Evolutionary conservation across 2,113 vertebrate genomes (phyloP), one percentile per base, ranked within the genome.

Genomic region (Mionectes macconnelli): DNA sequence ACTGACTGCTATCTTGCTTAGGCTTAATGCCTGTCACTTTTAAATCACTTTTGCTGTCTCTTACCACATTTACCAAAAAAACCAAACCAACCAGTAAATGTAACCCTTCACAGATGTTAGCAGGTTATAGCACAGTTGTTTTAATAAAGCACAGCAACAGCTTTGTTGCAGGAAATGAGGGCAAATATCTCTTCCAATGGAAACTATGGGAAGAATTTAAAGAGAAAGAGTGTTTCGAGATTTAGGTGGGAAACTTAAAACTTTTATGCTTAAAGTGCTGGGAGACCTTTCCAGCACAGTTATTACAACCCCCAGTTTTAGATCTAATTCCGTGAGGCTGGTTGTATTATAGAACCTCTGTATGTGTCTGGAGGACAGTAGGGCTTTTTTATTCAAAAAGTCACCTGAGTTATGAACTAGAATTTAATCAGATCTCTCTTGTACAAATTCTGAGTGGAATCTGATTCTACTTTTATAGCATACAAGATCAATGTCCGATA

Each of bases 131-230:
- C 49, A 45, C 24, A 59, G 42, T 77, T 90, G n/a, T 92, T 90
- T 92, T 78, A 94, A 80, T 59, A 89, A 40, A 77, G 60, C 55
- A 77, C 40, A 68, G 86, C 85, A 89, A 92, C 86, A 94, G 60
- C 56, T 87, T 96, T 92, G 47, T 92, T 89, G 45, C 80, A 97
- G 93, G 94, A 96, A 94, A 94, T 95, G 86, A 93, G 73, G 42
- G 68, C 47, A 94, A 84, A 89, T 96, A 94, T 89, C 33, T 89
- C 35, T 63, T 91, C 40, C 62, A 87, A 56, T 21, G 44, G 77
- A 96, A 95, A 91, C 68, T 95, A 89, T 82, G 89, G 81, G 28
- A 94, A 92, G 87, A 97, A 94, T 96, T 89, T 92, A 92, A 87
- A 67, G 87, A 87, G 39, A 27, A 89, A 55, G 33, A 91, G 19